Evolutionary conservation across 2,113 vertebrate species (phyloP).

Genomic region (Catharus fuscescens): DNA sequence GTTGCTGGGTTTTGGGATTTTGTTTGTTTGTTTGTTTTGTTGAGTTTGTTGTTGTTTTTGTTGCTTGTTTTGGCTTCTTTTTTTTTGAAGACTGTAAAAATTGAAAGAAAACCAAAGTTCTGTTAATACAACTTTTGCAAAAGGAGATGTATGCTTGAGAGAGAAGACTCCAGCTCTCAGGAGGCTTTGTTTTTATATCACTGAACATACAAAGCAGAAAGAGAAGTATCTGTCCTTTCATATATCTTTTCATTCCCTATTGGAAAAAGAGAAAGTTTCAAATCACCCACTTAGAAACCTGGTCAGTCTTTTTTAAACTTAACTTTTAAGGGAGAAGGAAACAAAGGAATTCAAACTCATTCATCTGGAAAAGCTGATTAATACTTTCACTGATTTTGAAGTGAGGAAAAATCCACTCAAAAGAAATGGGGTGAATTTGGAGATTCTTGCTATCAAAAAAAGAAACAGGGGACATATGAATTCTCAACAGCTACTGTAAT

Average conservation of each 20-base stretch:
- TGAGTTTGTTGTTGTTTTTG: background rate
- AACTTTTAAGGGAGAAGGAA: background rate
- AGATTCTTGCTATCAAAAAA: background rate
- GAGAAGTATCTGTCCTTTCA: background rate
- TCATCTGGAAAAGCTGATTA: conserved; percentile 40
- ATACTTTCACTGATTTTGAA: conserved; percentile 17
- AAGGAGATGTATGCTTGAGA: background rate
- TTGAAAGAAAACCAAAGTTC: background rate
- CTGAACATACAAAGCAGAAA: background rate
- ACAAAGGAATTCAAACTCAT: conserved; percentile 1
- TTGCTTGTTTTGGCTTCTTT: background rate
- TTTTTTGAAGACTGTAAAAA: background rate
- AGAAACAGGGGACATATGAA: background rate
- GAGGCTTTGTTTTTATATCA: background rate
- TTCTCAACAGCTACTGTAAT: background rate
- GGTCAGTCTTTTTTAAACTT: background rate
- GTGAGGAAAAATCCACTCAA: conserved; percentile 1
- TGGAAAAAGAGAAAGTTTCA: background rate
- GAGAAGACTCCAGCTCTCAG: background rate
- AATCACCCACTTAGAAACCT: background rate
- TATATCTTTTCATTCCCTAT: background rate
- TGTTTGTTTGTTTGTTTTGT: background rate
- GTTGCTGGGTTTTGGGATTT: background rate
- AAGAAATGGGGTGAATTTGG: background rate
- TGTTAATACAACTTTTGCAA: background rate